Conservation (phyloP, 92 coral and sea anemone species). For the Hydrozoanthus gracilis region DNA sequence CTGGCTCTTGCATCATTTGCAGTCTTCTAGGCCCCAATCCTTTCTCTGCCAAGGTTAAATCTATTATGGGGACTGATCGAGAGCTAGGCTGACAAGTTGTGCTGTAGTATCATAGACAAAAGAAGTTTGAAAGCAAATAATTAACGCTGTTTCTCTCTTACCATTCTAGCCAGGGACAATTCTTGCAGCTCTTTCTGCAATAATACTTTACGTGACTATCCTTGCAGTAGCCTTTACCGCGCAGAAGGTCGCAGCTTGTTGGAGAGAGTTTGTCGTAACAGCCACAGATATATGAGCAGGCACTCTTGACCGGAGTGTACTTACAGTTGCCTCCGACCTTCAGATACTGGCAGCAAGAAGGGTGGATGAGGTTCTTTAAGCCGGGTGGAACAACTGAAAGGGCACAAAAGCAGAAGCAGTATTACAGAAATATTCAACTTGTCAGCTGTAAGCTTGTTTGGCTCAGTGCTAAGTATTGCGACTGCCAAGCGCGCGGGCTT, state of each 20-base stretch:
- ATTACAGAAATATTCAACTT: background rate
- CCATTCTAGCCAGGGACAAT: constrained; percentile 41
- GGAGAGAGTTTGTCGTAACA: constrained; percentile 11
- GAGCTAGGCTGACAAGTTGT: too few species aligned
- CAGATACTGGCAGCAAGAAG: constrained; percentile 34
- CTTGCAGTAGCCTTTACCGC: background rate
- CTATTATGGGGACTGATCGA: too few species aligned
- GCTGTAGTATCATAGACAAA: too few species aligned
- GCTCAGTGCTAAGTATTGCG: background rate
- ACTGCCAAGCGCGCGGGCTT: background rate
- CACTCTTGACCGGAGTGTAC: constrained; percentile 30
- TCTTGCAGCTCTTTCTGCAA: constrained; percentile 31
- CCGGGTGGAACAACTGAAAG: constrained; percentile 8
- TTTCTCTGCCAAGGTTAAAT: too few species aligned
- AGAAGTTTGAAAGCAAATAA: too few species aligned
- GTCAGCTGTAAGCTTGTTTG: background rate
- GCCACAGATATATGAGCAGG: constrained; percentile 40
- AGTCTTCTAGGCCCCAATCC: too few species aligned
- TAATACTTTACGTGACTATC: constrained; percentile 34
- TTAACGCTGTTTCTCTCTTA: background rate
- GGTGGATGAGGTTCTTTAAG: constrained; percentile 21
- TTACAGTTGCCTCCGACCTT: constrained; percentile 40
- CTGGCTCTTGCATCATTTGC: too few species aligned
- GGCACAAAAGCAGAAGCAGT: background rate
- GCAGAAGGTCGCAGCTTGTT: background rate